These are phyloP conservation scores for Albula glossodonta DNA, from an alignment of 2,113 vertebrate species.

Conservation along the genomic window DNA sequence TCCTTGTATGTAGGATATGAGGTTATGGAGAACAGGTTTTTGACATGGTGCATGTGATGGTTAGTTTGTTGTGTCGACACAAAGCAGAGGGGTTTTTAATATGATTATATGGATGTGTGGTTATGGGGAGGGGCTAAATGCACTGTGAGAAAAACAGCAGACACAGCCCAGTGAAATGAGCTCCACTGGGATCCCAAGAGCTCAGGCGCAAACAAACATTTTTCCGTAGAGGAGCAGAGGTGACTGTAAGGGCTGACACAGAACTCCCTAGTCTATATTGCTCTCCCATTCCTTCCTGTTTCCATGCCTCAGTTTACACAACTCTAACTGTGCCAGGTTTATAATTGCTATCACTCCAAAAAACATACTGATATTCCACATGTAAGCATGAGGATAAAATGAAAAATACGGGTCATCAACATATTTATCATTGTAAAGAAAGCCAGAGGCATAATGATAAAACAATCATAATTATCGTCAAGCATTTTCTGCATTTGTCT, in stretches of 20 bases:
- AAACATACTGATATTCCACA: background rate
- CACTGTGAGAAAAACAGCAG: background rate
- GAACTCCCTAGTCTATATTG: background rate
- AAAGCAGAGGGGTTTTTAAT: background rate
- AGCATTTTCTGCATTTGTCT: too few species aligned
- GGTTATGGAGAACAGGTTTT: background rate
- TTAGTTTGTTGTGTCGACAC: background rate
- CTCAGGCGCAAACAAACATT: background rate
- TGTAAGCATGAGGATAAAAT: background rate
- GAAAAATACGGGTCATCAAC: background rate
- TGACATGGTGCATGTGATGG: background rate
- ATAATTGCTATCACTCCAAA: background rate
- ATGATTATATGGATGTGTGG: background rate
- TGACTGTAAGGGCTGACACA: background rate
- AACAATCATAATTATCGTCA: too few species aligned
- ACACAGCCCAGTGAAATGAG: background rate
- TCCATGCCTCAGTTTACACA: background rate
- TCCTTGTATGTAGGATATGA: background rate
- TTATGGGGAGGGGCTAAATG: background rate
- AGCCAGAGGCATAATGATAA: too few species aligned
- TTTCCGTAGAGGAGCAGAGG: background rate
- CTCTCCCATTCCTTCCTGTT: background rate
- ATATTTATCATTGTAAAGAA: too few species aligned
- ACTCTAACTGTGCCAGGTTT: background rate
- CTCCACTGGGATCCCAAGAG: background rate